Conservation (phyloP, 2,797 vertebrate genomes). For the Scomberomorus guttatus region DNA sequence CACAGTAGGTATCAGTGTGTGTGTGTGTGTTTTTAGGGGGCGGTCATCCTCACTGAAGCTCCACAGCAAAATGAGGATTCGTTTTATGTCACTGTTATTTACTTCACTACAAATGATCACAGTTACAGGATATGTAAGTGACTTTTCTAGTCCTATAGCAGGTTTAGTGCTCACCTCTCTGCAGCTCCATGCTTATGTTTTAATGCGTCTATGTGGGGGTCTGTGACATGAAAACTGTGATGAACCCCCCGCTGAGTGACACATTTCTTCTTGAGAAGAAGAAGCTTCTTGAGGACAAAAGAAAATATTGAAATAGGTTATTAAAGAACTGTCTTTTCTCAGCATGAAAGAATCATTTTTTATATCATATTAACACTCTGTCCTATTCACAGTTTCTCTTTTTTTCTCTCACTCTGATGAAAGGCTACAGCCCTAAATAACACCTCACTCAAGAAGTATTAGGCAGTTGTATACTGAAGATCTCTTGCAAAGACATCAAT, state of each 20-base stretch:
- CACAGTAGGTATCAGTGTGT: neutral
- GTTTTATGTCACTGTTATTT: too few species aligned
- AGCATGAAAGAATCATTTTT: too few species aligned
- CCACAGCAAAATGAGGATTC: too few species aligned
- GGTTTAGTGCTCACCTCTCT: neutral
- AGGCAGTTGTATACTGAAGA: neutral
- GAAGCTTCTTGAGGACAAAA: neutral
- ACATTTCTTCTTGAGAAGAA: conserved; percentile 3
- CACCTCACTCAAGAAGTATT: neutral
- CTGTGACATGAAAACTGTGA: conserved; percentile 40
- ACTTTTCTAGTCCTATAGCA: neutral
- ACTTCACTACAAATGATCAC: neutral
- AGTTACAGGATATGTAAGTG: neutral
- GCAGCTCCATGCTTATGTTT: neutral
- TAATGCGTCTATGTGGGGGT: neutral
- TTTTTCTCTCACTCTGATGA: neutral
- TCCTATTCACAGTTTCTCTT: neutral
- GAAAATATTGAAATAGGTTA: neutral
- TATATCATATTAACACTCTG: neutral
- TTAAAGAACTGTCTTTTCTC: neutral
- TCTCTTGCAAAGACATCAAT: conserved; percentile 11
- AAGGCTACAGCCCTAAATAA: neutral
- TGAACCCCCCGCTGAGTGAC: conserved; percentile 24
- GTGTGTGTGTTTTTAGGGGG: neutral
- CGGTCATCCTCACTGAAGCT: too few species aligned